Conservation (phyloP, 2,888 invertebrate genomes). For the Campoletis raptor region DNA sequence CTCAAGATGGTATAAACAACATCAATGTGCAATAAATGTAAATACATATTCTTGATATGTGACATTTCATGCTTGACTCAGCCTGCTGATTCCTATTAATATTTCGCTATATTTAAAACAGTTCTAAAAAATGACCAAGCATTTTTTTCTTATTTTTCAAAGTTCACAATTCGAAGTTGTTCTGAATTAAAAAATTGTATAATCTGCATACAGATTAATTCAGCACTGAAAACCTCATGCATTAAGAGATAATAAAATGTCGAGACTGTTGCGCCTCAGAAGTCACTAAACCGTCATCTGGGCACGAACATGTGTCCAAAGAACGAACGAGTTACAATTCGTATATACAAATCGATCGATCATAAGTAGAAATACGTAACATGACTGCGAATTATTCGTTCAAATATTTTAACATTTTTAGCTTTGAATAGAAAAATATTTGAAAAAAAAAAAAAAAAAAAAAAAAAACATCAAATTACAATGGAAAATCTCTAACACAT, state of each 20-base stretch:
- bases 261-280: slow-evolving; percentile 48
- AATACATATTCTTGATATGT: neutral
- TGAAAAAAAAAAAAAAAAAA: neutral
- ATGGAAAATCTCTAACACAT: neutral
- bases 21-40: neutral
- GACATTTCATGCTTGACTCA: neutral
- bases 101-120: neutral
- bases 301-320: neutral
- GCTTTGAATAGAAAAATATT: neutral
- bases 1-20: slow-evolving; percentile 21
- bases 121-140: neutral
- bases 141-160: neutral
- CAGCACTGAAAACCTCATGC: neutral
- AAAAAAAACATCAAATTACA: neutral
- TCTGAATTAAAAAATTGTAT: neutral
- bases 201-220: slow-evolving; percentile 18
- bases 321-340: slow-evolving; percentile 59
- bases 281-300: slow-evolving; percentile 26
- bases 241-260: slow-evolving; percentile 48
- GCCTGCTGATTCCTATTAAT: neutral
- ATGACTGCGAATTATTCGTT: neutral
- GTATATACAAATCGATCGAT: slow-evolving; percentile 44
- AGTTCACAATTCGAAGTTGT: neutral
- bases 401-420: neutral
- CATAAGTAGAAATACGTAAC: slow-evolving; percentile 39